Evolutionary conservation across 2,888 invertebrate genomes (phyloP).

Genomic region (Xanthia icteritia): DNA sequence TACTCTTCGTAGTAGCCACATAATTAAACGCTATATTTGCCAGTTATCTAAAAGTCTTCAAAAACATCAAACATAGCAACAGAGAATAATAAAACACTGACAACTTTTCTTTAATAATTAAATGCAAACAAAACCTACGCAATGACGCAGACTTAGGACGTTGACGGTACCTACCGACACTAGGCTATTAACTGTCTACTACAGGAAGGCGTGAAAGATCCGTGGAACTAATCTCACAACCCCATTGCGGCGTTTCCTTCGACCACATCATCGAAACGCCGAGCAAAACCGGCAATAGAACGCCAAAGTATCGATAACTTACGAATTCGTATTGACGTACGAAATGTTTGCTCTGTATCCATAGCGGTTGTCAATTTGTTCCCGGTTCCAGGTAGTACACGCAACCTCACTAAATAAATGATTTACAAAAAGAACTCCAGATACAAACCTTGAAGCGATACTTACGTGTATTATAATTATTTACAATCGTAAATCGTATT

Average conservation of each 20-base stretch:
- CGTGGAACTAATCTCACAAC: constrained; percentile 29
- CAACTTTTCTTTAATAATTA: constrained; percentile 54
- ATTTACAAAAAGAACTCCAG: constrained; percentile 68
- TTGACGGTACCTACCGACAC: constrained; percentile 51
- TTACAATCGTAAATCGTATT: constrained; percentile 83
- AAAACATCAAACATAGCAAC: constrained; percentile 42
- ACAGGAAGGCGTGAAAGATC: constrained; percentile 26
- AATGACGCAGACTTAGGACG: constrained; percentile 57
- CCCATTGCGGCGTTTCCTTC: constrained; percentile 53
- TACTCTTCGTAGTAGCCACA: neutral
- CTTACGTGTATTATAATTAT: constrained; percentile 80
- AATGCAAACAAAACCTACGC: constrained; percentile 63
- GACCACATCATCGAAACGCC: constrained; percentile 23
- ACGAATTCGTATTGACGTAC: constrained; percentile 18
- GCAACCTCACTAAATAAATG: constrained; percentile 64
- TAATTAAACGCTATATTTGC: neutral
- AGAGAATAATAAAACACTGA: constrained; percentile 25
- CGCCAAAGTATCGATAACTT: constrained; percentile 31
- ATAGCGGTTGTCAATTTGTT: constrained; percentile 62
- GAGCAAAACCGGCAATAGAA: constrained; percentile 31
- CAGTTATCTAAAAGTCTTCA: neutral
- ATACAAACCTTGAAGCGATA: constrained; percentile 70
- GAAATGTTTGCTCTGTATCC: constrained; percentile 53
- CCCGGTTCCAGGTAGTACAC: constrained; percentile 43
- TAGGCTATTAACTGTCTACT: constrained; percentile 42